A percentile compares a stretch with the other conserved stretches of the same genome.
Conservation (phyloP, 2,113 vertebrate species). For the Seriola rivoliana region DNA sequence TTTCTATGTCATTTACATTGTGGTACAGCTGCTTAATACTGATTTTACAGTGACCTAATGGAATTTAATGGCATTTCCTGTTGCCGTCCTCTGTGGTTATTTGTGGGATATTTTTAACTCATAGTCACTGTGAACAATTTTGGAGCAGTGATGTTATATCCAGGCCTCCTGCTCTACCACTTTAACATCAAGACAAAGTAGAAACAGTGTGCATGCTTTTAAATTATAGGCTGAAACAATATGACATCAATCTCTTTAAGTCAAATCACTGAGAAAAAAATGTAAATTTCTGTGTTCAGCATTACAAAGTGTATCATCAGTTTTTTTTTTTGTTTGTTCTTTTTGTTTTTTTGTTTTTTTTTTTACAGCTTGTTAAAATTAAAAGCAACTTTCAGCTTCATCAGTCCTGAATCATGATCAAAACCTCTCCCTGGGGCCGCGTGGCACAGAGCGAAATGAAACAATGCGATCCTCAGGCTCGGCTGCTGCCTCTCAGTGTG, state of each 20-base stretch:
- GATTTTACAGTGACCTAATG: slow-evolving; percentile 5
- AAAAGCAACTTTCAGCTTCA: background rate
- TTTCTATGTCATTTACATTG: no score
- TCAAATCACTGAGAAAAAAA: background rate
- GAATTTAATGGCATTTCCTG: slow-evolving; percentile 20
- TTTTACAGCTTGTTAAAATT: background rate
- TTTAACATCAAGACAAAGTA: background rate
- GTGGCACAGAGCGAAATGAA: background rate
- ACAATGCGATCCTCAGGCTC: background rate
- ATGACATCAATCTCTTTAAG: background rate
- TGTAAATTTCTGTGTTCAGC: no score
- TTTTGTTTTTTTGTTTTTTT: no score
- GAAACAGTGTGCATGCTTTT: background rate
- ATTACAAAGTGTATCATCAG: no score
- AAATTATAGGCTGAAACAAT: background rate
- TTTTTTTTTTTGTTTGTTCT: background rate
- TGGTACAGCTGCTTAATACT: background rate
- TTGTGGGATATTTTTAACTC: background rate
- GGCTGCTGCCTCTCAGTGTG: no score
- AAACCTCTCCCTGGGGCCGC: background rate
- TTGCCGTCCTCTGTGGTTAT: background rate
- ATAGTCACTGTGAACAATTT: background rate
- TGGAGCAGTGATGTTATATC: background rate
- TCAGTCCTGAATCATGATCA: background rate
- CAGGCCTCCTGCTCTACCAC: background rate